Conservation (phyloP, 23 tunicate species). For the Styela plicata region DNA sequence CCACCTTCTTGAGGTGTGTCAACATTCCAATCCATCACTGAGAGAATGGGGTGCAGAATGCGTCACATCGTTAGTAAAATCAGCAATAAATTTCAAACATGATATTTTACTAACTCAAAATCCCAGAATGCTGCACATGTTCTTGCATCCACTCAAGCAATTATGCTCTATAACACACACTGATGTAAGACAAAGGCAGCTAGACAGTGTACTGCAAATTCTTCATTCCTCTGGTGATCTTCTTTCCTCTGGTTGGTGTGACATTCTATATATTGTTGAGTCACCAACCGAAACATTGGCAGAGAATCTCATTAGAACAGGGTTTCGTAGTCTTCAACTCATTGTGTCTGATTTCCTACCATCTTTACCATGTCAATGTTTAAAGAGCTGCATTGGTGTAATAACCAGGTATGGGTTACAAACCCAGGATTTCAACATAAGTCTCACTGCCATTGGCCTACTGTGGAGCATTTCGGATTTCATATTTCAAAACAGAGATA, state of each 20-base stretch:
- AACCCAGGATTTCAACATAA: constrained; percentile 86
- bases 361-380: constrained; percentile 51
- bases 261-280: constrained; percentile 57
- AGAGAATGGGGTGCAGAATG: constrained; percentile 98
- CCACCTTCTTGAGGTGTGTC: constrained; percentile 93
- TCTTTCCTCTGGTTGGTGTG: constrained; percentile 74
- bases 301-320: constrained; percentile 65
- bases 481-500: constrained; percentile 71
- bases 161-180: constrained; percentile 40
- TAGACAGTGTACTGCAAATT: constrained; percentile 73
- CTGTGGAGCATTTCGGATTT: constrained; percentile 92
- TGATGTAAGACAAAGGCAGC: constrained; percentile 74
- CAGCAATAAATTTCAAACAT: constrained; percentile 75
- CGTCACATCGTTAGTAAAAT: constrained; percentile 73
- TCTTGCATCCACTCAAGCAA: constrained; percentile 79
- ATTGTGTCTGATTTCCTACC: constrained; percentile 83
- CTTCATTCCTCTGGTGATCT: constrained; percentile 82
- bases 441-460: constrained; percentile 92
- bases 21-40: constrained; percentile 64
- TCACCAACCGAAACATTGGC: constrained; percentile 67
- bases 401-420: constrained; percentile 72
- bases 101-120: constrained; percentile 40
- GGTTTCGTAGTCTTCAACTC: constrained; percentile 86
- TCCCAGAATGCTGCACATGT: constrained; percentile 80
- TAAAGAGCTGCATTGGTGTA: constrained; percentile 68